Conservation (phyloP, 1,140 invertebrate genomes). For the Steinernema khuongi region DNA sequence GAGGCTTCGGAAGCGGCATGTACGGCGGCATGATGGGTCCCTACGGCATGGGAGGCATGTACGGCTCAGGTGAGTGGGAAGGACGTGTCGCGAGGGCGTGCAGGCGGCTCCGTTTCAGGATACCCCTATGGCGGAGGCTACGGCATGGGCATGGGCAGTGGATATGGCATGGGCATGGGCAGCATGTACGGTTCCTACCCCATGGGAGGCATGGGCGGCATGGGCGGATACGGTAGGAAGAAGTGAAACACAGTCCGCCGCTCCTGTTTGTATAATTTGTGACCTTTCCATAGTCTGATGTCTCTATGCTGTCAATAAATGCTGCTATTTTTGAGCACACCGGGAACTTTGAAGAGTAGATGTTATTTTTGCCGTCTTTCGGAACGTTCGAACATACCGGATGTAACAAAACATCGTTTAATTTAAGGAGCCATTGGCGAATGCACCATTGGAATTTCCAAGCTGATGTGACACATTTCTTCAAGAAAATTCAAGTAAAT, state of each 20-base stretch:
- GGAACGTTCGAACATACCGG: no score
- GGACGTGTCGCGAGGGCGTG: not conserved
- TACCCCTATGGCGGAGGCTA: not conserved
- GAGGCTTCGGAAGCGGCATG: not conserved
- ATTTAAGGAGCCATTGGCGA: no score
- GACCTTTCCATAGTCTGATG: no score
- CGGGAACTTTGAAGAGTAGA: no score
- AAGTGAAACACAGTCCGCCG: not conserved
- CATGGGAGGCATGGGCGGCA: not conserved
- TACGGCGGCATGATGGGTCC: not conserved
- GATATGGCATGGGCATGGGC: not conserved
- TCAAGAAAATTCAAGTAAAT: no score
- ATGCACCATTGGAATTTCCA: no score
- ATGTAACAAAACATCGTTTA: no score
- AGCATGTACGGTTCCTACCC: not conserved
- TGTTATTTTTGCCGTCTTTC: no score
- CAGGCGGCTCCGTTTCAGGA: not conserved
- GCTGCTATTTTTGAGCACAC: no score
- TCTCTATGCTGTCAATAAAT: no score
- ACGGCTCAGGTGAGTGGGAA: not conserved
- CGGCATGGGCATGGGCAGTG: not conserved
- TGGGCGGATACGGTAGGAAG: not conserved
- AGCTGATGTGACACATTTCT: no score
- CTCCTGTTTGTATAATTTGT: not conserved
- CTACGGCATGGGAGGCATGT: not conserved